Base-by-base conservation (phyloP, 2,113 vertebrate genomes). In the Sander lucioperca region DNA sequence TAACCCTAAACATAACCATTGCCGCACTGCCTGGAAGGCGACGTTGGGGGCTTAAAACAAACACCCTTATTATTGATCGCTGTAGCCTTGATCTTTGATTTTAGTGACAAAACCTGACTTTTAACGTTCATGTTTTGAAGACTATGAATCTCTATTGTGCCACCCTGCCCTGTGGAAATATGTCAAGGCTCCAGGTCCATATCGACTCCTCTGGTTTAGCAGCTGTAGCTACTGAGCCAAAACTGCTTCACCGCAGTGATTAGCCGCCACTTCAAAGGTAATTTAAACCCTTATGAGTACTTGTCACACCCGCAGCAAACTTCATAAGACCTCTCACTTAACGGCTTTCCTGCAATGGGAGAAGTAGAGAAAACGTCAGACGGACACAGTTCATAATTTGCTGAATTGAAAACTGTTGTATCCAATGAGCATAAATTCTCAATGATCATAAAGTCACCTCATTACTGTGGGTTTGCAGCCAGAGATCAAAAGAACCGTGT, bases 181-280 rank as follows among this genome's bases (percentile, higher is more conserved):
- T 30, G 9, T 77, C 58, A 62, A 53, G 69, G 11, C 53, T 9
- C 6, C 9, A 54, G 54, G 56, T 68, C 71, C 70, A 39, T 8
- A 59, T 61, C 16, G 57, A 71, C 66, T 74, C 68, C 43, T 73
- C 51, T 61, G 74, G 69, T 66, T 9, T 13, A 63, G 33, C 72
- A 68, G 79, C 72, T 79, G 71, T 39, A 59, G 80, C 72, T 77
- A 39, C 19, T 43, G 84, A 87, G 79, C 72, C 85, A 64, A 82
- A 57, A 47, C 80, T n/a, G 47, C 61, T 45, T 72, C 68, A 78
- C 48, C 71, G 48, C 79, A 27, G 43, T 78, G 84, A 91, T 82
- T 79, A 81, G 69, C 80, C 23, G 48, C 78, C 56, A 77, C 86
- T 81, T 90, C 86, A 86, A 81, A 84, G 75, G 86, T 80, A 81